Evolutionary conservation across 2,113 vertebrate genomes (phyloP), one percentile per base, ranked within the genome.

Genomic region (Centrocercus urophasianus): DNA sequence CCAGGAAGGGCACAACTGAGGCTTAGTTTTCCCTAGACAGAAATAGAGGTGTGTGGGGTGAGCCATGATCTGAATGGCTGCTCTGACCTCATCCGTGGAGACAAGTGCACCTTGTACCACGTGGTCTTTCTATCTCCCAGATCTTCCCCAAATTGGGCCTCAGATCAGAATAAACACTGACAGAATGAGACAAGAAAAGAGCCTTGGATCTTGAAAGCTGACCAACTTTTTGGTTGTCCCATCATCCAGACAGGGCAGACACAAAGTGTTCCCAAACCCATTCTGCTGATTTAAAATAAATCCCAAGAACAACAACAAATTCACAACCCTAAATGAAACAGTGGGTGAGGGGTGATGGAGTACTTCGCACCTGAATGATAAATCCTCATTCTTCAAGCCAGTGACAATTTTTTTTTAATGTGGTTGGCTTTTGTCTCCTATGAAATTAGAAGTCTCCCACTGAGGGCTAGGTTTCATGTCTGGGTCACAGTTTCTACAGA

Each of bases 401-500:
- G 38, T 87, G 88, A 83, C 88, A 77, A 42, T 54, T 86, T 92
- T 94, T 74, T 93, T 85, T 87, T 17, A 70, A 71, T 8, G 1
- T 63, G 73, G 65, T 88, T 90, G 66, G 57, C 88, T 95, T 94
- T 96, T 93, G 93, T 94, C 63, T 95, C 45, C 80, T 90, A 57
- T 79, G 86, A 93, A 91, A 91, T 76, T 89, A 85, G 88, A 93
- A 93, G 28, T 96, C 91, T 90, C 91, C 93, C 17, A 11, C 80
- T 38, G 86, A 77, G 93, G 73, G 48, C 91, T 92, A 75, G 52
- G 78, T 97, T 96, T 96, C 93, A 72, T 50, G 91, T 86, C 87
- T 94, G 89, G 88, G 91, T 93, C 88, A 94, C 83, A 93, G 60
- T 95, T 95, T 95, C 92, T 79, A 90, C 65, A 75, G 95, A 97